Conservation (phyloP, 2,113 vertebrate genomes). For the Lynx canadensis region DNA sequence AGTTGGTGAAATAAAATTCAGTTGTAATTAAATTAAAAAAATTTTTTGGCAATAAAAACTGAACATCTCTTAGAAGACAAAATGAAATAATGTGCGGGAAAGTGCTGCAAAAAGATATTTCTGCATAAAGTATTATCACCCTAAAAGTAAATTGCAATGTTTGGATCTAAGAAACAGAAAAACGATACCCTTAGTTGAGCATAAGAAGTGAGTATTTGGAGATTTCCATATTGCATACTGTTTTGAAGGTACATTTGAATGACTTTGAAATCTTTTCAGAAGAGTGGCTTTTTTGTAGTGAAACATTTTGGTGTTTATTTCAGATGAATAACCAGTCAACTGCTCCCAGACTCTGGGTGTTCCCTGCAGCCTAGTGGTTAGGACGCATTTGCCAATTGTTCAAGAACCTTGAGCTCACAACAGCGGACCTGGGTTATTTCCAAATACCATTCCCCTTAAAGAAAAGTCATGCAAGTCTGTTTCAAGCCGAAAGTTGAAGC, state of each 20-base stretch:
- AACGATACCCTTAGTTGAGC: not conserved
- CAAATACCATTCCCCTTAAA: not conserved
- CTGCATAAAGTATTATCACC: not conserved
- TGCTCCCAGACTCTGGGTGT: fast-evolving
- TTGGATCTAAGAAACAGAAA: not conserved
- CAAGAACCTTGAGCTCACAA: not conserved
- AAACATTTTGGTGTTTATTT: constrained; percentile 72
- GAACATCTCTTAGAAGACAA: constrained; percentile 20
- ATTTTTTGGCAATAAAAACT: not conserved
- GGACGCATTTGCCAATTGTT: not conserved
- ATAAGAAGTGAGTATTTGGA: constrained; percentile 45
- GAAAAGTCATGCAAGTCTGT: fast-evolving
- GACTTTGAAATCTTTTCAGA: constrained; percentile 70
- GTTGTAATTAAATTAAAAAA: not conserved
- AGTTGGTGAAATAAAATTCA: constrained; percentile 20
- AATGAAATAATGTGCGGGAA: not conserved
- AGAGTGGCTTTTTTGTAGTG: constrained; percentile 57
- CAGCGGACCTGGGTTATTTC: not conserved
- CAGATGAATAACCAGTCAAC: constrained; percentile 33
- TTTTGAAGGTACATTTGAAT: constrained; percentile 75
- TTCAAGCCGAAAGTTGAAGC: not conserved
- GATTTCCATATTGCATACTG: constrained; percentile 76
- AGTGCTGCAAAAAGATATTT: constrained; percentile 18
- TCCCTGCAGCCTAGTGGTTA: not conserved
- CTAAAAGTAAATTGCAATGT: not conserved